Evolutionary conservation across 2,113 vertebrate species (phyloP), one percentile per base, ranked within the genome.

Genomic region (Okapia johnstoni): DNA sequence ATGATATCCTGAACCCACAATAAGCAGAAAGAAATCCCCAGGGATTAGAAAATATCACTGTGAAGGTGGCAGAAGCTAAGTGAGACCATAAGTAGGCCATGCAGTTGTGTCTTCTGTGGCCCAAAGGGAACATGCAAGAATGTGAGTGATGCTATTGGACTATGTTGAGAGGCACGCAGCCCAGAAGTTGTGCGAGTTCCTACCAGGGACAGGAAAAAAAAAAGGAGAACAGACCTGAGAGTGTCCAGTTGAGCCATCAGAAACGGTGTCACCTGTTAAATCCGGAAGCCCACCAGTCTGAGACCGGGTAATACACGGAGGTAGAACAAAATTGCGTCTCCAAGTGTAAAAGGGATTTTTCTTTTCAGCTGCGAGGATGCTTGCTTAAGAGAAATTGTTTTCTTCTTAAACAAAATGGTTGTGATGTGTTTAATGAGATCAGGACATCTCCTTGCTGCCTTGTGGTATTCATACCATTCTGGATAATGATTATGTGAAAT

Each of bases 401-500:
- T 95, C 94, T 90, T 94, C 66, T 85, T 93, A 90, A 85, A 93
- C 81, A 95, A 76, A 88, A 90, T 55, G n/a, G 81, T 90, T 73
- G n/a, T 94, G 84, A 40, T 57, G 36, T 94, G 77, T 92, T 79
- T 88, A 81, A 94, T 91, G 70, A 85, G 80, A 73, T 84, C 81
- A 55, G 40, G 95, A 73, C 26, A 54, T 92, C 76, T 93, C 43
- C 16, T 8, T 88, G 58, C 79, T 66, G 85, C 63, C 76, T 83
- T 91, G 58, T 92, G 73, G 77, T 79, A 40, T 87, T 96, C 36
- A 3, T 50, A 55, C 11, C 46, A 48, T 88, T 91, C 80, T 92
- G 76, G 84, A 23, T 90, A 88, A 95, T 92, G 95, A 54, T 60
- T 61, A 1, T 83, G 40, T 93, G 58, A 87, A 54, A 60, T 79